Conservation (phyloP, 1,140 invertebrate species). For the Drosophila ambigua region DNA sequence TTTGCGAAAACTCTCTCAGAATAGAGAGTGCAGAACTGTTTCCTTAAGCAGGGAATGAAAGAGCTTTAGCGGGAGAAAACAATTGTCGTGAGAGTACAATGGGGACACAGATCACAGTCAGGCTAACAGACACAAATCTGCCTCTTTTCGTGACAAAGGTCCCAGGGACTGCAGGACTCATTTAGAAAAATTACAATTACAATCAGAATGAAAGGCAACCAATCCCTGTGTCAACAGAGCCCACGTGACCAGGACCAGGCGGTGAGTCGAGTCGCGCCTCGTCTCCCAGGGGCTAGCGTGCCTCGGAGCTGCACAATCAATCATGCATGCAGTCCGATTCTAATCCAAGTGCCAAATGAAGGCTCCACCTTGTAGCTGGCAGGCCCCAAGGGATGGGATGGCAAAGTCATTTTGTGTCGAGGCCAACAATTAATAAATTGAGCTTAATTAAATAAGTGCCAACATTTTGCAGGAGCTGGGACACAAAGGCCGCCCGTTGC, state of each 20-base stretch:
- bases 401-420: slow-evolving; percentile 15
- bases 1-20: not conserved
- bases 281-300: slow-evolving; percentile 11
- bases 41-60: not conserved
- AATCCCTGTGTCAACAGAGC: slow-evolving; percentile 59
- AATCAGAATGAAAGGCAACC: slow-evolving; percentile 58
- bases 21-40: slow-evolving; percentile 11
- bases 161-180: slow-evolving; percentile 43
- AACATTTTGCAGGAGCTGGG: slow-evolving; percentile 5
- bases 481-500: slow-evolving; percentile 26
- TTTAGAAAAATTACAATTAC: slow-evolving; percentile 59
- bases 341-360: slow-evolving; percentile 46
- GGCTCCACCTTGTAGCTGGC: not conserved
- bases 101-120: slow-evolving; percentile 11
- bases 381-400: not conserved
- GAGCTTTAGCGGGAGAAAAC: slow-evolving; percentile 4
- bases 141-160: slow-evolving; percentile 22
- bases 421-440: slow-evolving; percentile 54
- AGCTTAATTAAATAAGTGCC: slow-evolving; percentile 50
- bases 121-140: slow-evolving; percentile 30
- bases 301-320: slow-evolving; percentile 50
- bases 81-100: slow-evolving; percentile 4
- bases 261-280: no score
- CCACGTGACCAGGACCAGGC: slow-evolving; percentile 6
- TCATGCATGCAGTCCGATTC: slow-evolving; percentile 59